Percentiles rank a stretch among this genome's conserved stretches.
Evolutionary conservation across 2,797 vertebrate genomes (phyloP).

Genomic region (Odontamblyopus lacepedii): DNA sequence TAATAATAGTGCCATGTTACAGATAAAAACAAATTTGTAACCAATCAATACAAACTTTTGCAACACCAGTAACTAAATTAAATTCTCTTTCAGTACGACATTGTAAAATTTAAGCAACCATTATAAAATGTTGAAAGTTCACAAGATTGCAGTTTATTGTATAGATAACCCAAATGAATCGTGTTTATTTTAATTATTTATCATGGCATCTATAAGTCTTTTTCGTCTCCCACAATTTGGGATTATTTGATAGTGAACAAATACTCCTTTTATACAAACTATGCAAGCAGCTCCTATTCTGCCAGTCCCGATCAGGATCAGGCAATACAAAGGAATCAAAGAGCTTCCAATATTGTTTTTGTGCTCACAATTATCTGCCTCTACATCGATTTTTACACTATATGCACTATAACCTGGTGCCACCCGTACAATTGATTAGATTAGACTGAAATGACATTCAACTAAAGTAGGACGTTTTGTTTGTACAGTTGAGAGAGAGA

Average conservation of each 20-base stretch:
- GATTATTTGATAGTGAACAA: not conserved
- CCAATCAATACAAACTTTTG: too few species aligned
- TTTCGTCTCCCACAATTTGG: not conserved
- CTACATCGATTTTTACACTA: not conserved
- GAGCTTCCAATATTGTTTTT: not conserved
- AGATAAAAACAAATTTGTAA: too few species aligned
- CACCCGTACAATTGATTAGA: not conserved
- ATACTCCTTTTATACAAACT: not conserved
- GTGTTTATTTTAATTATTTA: too few species aligned
- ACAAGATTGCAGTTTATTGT: too few species aligned
- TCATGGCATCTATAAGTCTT: too few species aligned
- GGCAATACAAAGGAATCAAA: not conserved
- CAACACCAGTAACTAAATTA: too few species aligned
- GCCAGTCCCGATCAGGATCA: not conserved
- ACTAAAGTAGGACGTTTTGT: conserved; percentile 45
- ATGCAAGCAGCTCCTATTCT: not conserved
- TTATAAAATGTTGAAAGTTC: too few species aligned
- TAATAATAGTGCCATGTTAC: too few species aligned
- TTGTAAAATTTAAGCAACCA: too few species aligned
- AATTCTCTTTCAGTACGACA: too few species aligned
- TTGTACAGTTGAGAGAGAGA: conserved; percentile 61
- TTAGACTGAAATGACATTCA: conserved; percentile 6
- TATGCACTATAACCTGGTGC: not conserved
- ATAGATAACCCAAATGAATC: too few species aligned
- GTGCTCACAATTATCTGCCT: not conserved